These are phyloP conservation scores for Corythoichthys haematopterus DNA, from an alignment of 2,113 vertebrate genomes.

Conservation along the genomic window DNA sequence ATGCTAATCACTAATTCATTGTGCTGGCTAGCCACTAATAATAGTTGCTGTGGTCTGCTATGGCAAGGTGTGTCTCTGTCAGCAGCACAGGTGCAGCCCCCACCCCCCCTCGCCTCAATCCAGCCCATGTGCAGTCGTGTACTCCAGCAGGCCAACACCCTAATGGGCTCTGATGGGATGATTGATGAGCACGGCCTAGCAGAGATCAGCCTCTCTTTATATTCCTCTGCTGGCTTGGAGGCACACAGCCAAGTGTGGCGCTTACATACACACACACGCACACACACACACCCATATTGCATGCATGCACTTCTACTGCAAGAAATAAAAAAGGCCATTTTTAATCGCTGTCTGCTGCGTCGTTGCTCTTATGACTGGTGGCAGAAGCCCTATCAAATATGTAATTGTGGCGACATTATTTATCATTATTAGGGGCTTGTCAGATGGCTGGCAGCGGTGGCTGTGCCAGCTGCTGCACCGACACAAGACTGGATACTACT, in stretches of 20 bases:
- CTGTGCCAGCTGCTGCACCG: slow-evolving; percentile 54
- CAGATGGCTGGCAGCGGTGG: slow-evolving; percentile 66
- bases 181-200: slow-evolving; percentile 71
- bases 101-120: no score
- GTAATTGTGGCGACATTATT: slow-evolving; percentile 72
- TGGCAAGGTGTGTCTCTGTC: slow-evolving; percentile 21
- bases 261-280: not conserved
- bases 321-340: slow-evolving; percentile 53
- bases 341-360: slow-evolving; percentile 53
- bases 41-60: slow-evolving; percentile 17
- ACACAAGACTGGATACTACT: slow-evolving; percentile 11
- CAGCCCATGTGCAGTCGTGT: slow-evolving; percentile 54
- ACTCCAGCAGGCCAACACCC: slow-evolving; percentile 60
- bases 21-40: not conserved
- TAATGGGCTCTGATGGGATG: slow-evolving; percentile 74
- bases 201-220: slow-evolving; percentile 68
- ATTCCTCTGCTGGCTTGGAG: slow-evolving; percentile 63
- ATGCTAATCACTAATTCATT: not conserved
- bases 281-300: not conserved
- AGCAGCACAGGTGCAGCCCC: slow-evolving; percentile 56
- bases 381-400: slow-evolving; percentile 62
- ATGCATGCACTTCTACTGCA: slow-evolving; percentile 26
- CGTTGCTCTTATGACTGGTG: slow-evolving; percentile 53
- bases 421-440: slow-evolving; percentile 78
- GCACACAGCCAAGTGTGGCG: slow-evolving; percentile 56